Conservation (phyloP, 2,888 invertebrate species). For the Apoderus coryli region DNA sequence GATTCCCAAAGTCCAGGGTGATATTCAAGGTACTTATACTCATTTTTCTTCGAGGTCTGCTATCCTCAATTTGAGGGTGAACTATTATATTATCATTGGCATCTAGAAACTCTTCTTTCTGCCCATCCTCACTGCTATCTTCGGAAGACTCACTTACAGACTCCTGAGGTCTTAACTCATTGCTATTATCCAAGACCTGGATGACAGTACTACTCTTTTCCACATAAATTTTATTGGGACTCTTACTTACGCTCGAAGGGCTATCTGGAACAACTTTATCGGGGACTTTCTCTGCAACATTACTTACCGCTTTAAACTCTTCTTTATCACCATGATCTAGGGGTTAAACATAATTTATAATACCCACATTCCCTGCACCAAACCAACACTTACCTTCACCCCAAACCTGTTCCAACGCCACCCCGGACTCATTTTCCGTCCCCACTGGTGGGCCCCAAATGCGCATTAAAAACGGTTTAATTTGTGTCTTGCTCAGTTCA, state of each 20-base stretch:
- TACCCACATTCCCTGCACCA: background rate
- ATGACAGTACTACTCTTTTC: slow-evolving; percentile 32
- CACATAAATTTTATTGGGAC: slow-evolving; percentile 28
- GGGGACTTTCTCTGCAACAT: background rate
- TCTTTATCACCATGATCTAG: no score
- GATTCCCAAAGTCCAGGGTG: no score
- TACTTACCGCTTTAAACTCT: slow-evolving; percentile 31
- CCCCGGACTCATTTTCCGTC: slow-evolving; percentile 47
- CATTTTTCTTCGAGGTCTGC: slow-evolving; percentile 16
- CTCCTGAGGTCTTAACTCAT: slow-evolving; percentile 9
- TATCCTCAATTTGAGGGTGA: background rate
- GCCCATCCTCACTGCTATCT: slow-evolving; percentile 21
- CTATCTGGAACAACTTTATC: slow-evolving; percentile 6
- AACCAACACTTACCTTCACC: slow-evolving; percentile 28
- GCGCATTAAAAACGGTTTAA: slow-evolving; percentile 66
- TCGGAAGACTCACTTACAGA: slow-evolving; percentile 18
- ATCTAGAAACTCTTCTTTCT: slow-evolving; percentile 21
- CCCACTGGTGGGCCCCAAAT: slow-evolving; percentile 65
- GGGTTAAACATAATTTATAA: slow-evolving; percentile 1
- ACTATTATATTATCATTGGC: slow-evolving; percentile 18
- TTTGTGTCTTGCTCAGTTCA: slow-evolving; percentile 58
- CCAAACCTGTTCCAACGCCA: slow-evolving; percentile 22
- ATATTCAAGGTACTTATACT: slow-evolving; percentile 15
- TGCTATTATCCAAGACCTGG: slow-evolving; percentile 24
- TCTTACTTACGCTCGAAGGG: background rate